Conservation (phyloP, 2,888 invertebrate species). For the Hedya salicella region DNA sequence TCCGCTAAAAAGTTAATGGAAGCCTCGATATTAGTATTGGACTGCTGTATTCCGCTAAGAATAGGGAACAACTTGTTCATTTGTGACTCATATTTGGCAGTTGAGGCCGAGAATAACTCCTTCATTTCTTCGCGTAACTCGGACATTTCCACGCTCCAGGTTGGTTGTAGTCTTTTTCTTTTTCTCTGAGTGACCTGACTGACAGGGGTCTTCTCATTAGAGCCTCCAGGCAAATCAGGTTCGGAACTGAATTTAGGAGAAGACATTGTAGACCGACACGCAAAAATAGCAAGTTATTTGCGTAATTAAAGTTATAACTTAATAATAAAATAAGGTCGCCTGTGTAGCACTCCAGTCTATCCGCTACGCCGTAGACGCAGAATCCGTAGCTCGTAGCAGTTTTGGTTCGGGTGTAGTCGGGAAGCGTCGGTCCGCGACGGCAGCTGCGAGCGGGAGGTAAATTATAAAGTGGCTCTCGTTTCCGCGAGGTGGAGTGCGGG, state of each 20-base stretch:
- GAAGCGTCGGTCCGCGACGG: not conserved
- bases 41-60: not conserved
- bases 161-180: not conserved
- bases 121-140: conserved; percentile 1
- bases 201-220: not conserved
- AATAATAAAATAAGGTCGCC: not conserved
- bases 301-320: too few relatives aligned
- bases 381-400: not conserved
- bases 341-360: not conserved
- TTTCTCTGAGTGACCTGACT: not conserved
- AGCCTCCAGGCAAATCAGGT: not conserved
- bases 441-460: not conserved
- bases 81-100: not conserved
- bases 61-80: conserved; percentile 1
- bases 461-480: too few relatives aligned
- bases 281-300: too few relatives aligned
- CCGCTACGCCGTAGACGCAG: conserved; percentile 2
- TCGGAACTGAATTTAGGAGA: not conserved
- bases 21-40: conserved; percentile 1
- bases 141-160: not conserved
- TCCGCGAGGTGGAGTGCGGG: too few relatives aligned
- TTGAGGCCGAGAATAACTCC: not conserved
- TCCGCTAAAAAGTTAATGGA: not conserved
- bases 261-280: too few relatives aligned
- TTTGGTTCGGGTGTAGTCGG: not conserved